These are phyloP conservation scores for Ptilodon capucinus DNA, from an alignment of 2,888 invertebrate species.

Conservation along the genomic window DNA sequence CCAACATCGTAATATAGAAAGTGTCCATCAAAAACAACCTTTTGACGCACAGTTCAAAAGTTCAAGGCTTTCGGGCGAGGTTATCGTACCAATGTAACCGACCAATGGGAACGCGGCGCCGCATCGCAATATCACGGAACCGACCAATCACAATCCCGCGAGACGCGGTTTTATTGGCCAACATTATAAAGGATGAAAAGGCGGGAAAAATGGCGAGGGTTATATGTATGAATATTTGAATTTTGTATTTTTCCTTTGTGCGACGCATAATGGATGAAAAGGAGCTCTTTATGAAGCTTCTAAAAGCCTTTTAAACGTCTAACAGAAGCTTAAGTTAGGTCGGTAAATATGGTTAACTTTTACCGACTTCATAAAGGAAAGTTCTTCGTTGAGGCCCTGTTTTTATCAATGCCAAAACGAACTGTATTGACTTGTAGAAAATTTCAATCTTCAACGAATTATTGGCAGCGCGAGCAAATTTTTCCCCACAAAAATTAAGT, in stretches of 20 bases:
- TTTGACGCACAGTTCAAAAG: constrained; percentile 32
- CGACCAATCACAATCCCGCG: constrained; percentile 39
- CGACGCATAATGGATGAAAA: neutral
- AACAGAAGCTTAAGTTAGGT: neutral
- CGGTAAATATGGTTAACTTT: neutral
- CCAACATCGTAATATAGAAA: neutral
- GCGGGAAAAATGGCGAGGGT: constrained; percentile 31
- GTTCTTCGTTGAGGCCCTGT: too few species aligned
- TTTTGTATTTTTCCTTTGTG: constrained; percentile 16
- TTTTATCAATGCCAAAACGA: too few species aligned
- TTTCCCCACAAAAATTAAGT: too few species aligned
- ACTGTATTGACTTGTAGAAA: too few species aligned
- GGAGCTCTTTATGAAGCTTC: neutral
- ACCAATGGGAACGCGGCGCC: constrained; percentile 42
- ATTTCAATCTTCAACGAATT: too few species aligned
- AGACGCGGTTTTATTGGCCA: constrained; percentile 31
- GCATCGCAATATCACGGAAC: constrained; percentile 22
- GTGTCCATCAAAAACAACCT: constrained; percentile 21
- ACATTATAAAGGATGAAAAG: constrained; percentile 28
- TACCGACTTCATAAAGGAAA: neutral
- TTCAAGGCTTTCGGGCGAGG: constrained; percentile 50
- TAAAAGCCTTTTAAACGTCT: neutral
- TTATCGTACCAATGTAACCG: constrained; percentile 34
- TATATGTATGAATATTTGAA: constrained; percentile 32
- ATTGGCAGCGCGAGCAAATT: too few species aligned